Percentiles rank a stretch among this genome's conserved stretches.
phyloP scores from a whole-genome alignment of 2,888 invertebrate species.

The Patella caerulea region DNA sequence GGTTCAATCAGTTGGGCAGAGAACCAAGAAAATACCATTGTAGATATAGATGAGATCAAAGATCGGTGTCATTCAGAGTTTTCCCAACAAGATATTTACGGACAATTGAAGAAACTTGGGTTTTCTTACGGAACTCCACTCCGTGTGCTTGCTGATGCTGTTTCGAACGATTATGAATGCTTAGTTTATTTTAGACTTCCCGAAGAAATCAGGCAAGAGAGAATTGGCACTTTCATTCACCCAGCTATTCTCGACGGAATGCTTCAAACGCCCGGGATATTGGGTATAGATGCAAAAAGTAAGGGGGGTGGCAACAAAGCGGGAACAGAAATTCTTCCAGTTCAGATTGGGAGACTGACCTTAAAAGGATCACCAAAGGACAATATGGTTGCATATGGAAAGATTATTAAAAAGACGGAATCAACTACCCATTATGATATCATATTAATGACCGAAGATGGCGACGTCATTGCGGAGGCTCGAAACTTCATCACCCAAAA shows the following conservation, averaged over 20 bases:
- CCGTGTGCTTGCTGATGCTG: slow-evolving; percentile 14
- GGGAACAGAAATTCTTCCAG: not conserved
- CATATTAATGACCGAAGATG: slow-evolving; percentile 33
- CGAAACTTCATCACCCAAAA: slow-evolving; percentile 26
- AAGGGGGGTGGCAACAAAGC: not conserved
- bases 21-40: not conserved
- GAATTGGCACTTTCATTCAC: slow-evolving; percentile 22
- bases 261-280: slow-evolving; percentile 20
- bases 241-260: slow-evolving; percentile 29
- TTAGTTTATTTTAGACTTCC: slow-evolving; percentile 9
- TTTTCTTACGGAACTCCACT: slow-evolving; percentile 23
- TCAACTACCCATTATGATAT: slow-evolving; percentile 35
- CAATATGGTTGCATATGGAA: not conserved
- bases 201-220: slow-evolving; percentile 19
- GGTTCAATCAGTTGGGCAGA: slow-evolving; percentile 12
- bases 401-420: slow-evolving; percentile 18
- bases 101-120: slow-evolving; percentile 13
- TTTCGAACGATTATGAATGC: slow-evolving; percentile 15
- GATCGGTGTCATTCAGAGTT: not conserved
- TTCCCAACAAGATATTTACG: slow-evolving; percentile 16
- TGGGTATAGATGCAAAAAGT: not conserved
- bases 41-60: not conserved
- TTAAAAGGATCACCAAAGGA: not conserved
- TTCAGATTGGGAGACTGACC: not conserved
- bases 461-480: slow-evolving; percentile 40